phyloP scores from a whole-genome alignment of 2,888 invertebrate species.

The Seladonia tumulorum region DNA sequence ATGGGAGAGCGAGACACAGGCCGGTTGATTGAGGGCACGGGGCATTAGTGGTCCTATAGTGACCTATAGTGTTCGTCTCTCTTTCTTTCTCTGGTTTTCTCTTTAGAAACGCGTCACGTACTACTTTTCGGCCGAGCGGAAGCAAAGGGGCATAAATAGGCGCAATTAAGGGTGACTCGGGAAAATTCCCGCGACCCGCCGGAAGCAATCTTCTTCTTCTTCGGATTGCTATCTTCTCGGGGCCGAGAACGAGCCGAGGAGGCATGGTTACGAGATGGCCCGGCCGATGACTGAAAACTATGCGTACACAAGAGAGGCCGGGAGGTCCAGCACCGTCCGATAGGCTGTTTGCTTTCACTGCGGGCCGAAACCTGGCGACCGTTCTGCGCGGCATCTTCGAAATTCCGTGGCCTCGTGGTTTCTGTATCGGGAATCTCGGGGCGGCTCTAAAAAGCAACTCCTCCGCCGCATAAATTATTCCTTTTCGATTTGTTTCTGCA shows the following conservation, averaged over 20 bases:
- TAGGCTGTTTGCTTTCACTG: slow-evolving; percentile 13
- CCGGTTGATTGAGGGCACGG: slow-evolving; percentile 81
- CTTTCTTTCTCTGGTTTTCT: slow-evolving; percentile 57
- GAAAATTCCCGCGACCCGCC: slow-evolving; percentile 48
- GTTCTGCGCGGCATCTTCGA: background rate
- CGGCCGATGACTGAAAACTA: slow-evolving; percentile 23
- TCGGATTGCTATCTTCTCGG: background rate
- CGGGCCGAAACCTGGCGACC: slow-evolving; percentile 12
- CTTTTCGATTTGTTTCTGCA: too few relatives aligned
- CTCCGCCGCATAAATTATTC: too few relatives aligned
- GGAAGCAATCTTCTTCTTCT: slow-evolving; percentile 50
- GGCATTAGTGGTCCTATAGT: slow-evolving; percentile 77
- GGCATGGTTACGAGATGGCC: background rate
- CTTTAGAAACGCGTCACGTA: slow-evolving; percentile 84
- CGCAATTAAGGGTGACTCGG: slow-evolving; percentile 80
- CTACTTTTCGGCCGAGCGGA: slow-evolving; percentile 76
- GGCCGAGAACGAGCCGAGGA: background rate
- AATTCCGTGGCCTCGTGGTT: background rate
- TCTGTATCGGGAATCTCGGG: background rate
- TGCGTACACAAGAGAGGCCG: background rate
- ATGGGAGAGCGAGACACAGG: slow-evolving; percentile 59
- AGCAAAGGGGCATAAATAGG: slow-evolving; percentile 83
- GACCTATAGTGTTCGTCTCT: background rate
- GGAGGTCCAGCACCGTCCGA: slow-evolving; percentile 4
- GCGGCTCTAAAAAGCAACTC: too few relatives aligned